Evolutionary conservation across 2,888 invertebrate genomes (phyloP), one percentile per base, ranked within the genome.

Genomic region (Gibbula magus): DNA sequence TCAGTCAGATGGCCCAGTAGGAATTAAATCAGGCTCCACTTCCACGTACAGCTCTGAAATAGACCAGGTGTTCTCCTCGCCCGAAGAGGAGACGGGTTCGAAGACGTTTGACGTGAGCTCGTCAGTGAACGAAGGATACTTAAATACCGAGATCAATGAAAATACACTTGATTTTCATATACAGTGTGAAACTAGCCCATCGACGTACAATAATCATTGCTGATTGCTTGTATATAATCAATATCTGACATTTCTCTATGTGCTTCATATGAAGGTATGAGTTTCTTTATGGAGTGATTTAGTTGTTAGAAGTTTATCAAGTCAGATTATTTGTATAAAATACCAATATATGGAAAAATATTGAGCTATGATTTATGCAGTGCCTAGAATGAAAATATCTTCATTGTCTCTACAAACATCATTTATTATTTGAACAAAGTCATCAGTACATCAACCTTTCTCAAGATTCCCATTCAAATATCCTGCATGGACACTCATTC

Each of bases 131-230:
- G 53, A 52, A n/a, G 54, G 54, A 20, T 52, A 32, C 20, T 29
- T 54, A 16, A 75, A 54, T 39, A 54, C 75, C 0, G 75, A 75
- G 20, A 75, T 75, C n/a, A 75, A 75, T 75, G 75, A 75, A 35
- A 52, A 75, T 54, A 75, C 75, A 16, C 35, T 75, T 29, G 75
- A 75, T 20, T 75, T 75, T 20, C 75, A 75, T 75, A 75, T 75
- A 25, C 52, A 75, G 54, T 75, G 75, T 32, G 75, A 75, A 32
- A 75, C 75, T 16, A 25, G 54, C 54, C 16, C 52, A 54, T 25
- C 52, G 5, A 75, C 54, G n/a, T 54, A 75, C 32, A 75, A 67
- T 35, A 67, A 53, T 29, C 53, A 54, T 75, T 75, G 75, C 18
- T 75, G 54, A 53, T 45, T 39, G 20, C 45, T 1, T 18, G 32